A percentile compares a stretch with the other conserved stretches of the same genome.
phyloP scores from a whole-genome alignment of 2,888 invertebrate species.

The Aphodius sticticus region DNA sequence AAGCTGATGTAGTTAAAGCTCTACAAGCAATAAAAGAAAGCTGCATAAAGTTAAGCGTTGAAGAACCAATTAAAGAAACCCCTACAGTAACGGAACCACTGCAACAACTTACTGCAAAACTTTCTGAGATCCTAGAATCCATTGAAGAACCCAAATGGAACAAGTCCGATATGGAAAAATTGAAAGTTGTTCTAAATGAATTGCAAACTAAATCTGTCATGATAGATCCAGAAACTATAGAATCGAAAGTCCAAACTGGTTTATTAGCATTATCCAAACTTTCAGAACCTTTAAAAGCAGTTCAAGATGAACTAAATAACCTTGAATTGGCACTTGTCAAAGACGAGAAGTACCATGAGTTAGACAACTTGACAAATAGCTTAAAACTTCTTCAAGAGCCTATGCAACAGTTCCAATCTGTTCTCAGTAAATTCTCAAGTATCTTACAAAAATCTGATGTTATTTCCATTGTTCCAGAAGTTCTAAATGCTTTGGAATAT shows the following conservation, averaged over 20 bases:
- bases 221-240: conserved; percentile 11
- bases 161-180: conserved; percentile 23
- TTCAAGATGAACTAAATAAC: conserved; percentile 31
- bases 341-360: conserved; percentile 9
- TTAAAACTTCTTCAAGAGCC: conserved; percentile 37
- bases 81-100: conserved; percentile 29
- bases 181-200: conserved; percentile 6
- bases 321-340: background rate
- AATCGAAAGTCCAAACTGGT: conserved; percentile 26
- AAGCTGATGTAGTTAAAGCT: conserved; percentile 8
- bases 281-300: conserved; percentile 39
- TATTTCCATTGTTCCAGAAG: conserved; percentile 11
- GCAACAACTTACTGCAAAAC: conserved; percentile 23
- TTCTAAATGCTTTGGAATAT: conserved; percentile 8
- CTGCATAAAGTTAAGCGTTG: conserved; percentile 5
- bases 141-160: conserved; percentile 23
- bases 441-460: conserved; percentile 5
- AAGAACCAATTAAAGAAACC: background rate
- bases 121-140: conserved; percentile 19
- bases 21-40: conserved; percentile 21
- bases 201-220: conserved; percentile 18
- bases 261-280: conserved; percentile 34
- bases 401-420: conserved; percentile 5
- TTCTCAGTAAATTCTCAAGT: conserved; percentile 10
- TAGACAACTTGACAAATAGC: conserved; percentile 21